Base-by-base conservation (phyloP, 2,113 vertebrate genomes). In the Aix galericulata region DNA sequence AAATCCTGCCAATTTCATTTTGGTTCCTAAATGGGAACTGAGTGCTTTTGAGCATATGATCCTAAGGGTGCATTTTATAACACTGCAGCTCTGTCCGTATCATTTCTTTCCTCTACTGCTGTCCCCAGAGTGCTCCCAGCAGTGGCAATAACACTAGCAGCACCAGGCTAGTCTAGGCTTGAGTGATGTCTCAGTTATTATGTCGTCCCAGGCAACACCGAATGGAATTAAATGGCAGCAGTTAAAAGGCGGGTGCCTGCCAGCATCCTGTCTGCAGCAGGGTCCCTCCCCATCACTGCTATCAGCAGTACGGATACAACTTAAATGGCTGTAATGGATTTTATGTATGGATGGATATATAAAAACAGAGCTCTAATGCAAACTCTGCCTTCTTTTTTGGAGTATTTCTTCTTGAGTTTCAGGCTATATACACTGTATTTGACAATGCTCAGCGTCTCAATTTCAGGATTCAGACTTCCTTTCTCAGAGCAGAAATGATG, bases 1-100 rank as follows among this genome's bases (percentile, higher is more conserved):
- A 96, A 96, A 96, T 32, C 71, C 92, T 93, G 96, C 96, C 96
- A 96, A 32, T 77, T 93, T 92, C 86, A 66, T 84, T 93, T 93
- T 48, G 31, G 86, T 87, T 89, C 77, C 83, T 91, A 92, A 95
- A 93, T 5, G 67, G 80, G 80, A 94, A 46, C 83, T 2, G 92
- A 95, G 69, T 88, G 80, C 90, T 95, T 92, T 73, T 62, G 82
- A 93, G 73, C 81, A 52, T 55, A 76, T 22, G 86, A 92, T 95
- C 92, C 88, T 96, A 62, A 73, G 81, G 88, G 83, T 91, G 66
- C 88, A 84, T 96, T 96, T 93, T 50, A n/a, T 85, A 87, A 66
- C 73, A 69, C 69, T 38, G 7, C 52, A 53, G 71, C 77, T 89
- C 91, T 79, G 77, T 87, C 94, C 71, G 3, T 78, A n/a, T n/a